Conservation (phyloP, 2,888 invertebrate genomes). For the Mesoligia furuncula region DNA sequence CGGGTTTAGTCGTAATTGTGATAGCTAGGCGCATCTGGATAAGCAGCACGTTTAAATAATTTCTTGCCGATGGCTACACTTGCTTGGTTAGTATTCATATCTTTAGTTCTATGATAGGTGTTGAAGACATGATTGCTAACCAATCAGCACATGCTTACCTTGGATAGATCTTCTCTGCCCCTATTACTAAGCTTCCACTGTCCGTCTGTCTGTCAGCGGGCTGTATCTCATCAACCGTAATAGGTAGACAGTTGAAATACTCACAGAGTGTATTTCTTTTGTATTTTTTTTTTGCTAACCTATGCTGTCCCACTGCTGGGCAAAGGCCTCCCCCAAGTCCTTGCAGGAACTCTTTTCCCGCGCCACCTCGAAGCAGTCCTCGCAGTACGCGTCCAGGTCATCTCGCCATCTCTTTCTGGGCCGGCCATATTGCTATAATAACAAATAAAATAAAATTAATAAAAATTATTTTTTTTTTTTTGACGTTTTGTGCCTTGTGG, state of each 20-base stretch:
- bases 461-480: not conserved
- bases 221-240: too few relatives aligned
- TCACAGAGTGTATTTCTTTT: not conserved
- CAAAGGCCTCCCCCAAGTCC: too few relatives aligned
- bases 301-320: too few relatives aligned
- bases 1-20: constrained; percentile 17
- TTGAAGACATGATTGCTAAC: not conserved
- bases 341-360: too few relatives aligned
- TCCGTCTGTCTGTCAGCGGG: too few relatives aligned
- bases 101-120: constrained; percentile 1
- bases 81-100: not conserved
- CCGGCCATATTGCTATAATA: not conserved
- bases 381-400: too few relatives aligned
- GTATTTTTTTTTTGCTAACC: too few relatives aligned
- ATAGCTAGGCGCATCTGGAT: constrained; percentile 25
- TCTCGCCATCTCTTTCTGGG: too few relatives aligned
- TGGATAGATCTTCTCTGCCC: not conserved
- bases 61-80: constrained; percentile 4
- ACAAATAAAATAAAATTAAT: not conserved
- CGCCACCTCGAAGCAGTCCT: too few relatives aligned
- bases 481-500: too few relatives aligned
- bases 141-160: not conserved
- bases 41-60: constrained; percentile 2
- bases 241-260: not conserved
- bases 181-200: too few relatives aligned